A percentile compares a stretch with the other conserved stretches of the same genome.
phyloP scores from a whole-genome alignment of 2,888 invertebrate genomes.

The Nymphalis urticae region DNA sequence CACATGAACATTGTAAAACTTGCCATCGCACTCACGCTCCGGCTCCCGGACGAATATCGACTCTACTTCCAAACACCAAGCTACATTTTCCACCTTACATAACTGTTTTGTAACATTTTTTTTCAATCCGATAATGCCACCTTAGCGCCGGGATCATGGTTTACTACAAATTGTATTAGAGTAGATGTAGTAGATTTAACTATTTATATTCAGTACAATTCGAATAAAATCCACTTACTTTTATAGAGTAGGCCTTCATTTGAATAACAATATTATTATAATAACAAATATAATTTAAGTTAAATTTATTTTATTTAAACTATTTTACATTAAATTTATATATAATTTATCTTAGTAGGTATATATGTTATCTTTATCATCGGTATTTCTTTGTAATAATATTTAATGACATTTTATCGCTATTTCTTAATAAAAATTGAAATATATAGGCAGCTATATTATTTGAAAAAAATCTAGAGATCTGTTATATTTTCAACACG shows the following conservation, averaged over 20 bases:
- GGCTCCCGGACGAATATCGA: conserved; percentile 55
- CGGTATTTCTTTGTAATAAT: too few relatives aligned
- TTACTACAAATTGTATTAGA: conserved; percentile 82
- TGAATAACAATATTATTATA: neutral
- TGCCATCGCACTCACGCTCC: conserved; percentile 63
- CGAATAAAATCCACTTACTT: conserved; percentile 10
- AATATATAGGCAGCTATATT: too few relatives aligned
- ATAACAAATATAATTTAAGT: too few relatives aligned
- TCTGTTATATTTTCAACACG: too few relatives aligned
- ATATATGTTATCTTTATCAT: too few relatives aligned
- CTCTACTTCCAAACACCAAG: conserved; percentile 52
- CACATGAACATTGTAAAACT: conserved; percentile 81
- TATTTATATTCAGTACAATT: conserved; percentile 66
- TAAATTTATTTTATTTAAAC: too few relatives aligned
- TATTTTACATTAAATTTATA: too few relatives aligned
- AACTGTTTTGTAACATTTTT: conserved; percentile 73
- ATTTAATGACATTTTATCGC: too few relatives aligned
- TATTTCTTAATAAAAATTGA: too few relatives aligned
- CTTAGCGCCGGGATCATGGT: conserved; percentile 80
- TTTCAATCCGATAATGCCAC: conserved; percentile 81
- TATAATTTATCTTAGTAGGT: too few relatives aligned
- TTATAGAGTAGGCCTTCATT: neutral
- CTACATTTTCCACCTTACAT: conserved; percentile 51
- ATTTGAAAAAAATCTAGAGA: too few relatives aligned
- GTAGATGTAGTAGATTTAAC: conserved; percentile 72